phyloP scores from a whole-genome alignment of 2,797 vertebrate genomes.

The Phyllotis vaccarum region DNA sequence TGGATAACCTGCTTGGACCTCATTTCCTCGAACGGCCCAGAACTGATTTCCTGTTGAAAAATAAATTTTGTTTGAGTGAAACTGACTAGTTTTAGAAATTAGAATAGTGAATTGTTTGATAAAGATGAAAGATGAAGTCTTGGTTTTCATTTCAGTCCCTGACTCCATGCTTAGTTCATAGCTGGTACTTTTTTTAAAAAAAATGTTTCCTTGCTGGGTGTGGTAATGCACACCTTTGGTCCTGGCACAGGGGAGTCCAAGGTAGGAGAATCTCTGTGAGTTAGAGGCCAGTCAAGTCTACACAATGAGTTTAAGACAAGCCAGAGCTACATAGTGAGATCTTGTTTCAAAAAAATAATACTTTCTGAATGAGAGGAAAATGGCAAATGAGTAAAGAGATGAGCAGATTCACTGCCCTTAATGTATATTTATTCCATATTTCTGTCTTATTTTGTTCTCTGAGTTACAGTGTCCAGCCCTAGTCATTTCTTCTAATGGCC shows the following conservation, averaged over 20 bases:
- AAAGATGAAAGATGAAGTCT: neutral
- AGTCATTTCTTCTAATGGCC: neutral
- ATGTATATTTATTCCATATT: neutral
- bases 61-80: neutral
- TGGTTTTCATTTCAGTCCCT: neutral
- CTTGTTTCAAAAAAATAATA: neutral
- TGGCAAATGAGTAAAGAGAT: neutral
- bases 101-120: neutral
- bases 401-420: neutral
- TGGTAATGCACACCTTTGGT: neutral
- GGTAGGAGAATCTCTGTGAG: neutral
- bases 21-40: conserved; percentile 89
- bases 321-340: neutral
- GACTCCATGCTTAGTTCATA: neutral
- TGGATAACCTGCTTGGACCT: conserved; percentile 86
- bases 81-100: neutral
- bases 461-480: neutral
- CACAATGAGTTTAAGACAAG: neutral
- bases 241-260: neutral
- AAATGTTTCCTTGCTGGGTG: neutral
- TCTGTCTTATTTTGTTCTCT: neutral
- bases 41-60: conserved; percentile 81
- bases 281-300: neutral
- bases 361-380: neutral
- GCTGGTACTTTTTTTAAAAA: neutral